A percentile compares a stretch with the other conserved stretches of the same genome.
These are phyloP conservation scores for Diarsia rubi DNA, from an alignment of 2,888 invertebrate species.

Conservation along the genomic window DNA sequence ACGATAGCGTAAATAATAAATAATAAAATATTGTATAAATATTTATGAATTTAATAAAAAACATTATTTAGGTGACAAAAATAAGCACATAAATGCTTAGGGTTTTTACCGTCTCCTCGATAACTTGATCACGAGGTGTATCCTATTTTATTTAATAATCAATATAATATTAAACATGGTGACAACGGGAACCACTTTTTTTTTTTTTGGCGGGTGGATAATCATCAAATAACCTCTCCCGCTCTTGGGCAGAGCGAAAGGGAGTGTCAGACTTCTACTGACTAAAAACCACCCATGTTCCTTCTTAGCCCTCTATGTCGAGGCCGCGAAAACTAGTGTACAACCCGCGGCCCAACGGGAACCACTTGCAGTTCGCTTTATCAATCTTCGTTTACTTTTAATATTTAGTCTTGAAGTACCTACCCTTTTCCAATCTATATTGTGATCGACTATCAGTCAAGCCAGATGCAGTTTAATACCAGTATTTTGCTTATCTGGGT, in stretches of 20 bases:
- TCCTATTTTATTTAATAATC: background rate
- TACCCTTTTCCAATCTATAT: background rate
- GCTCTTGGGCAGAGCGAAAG: no score
- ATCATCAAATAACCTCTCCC: no score
- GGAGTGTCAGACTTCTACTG: no score
- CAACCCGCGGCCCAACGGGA: no score
- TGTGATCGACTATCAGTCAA: background rate
- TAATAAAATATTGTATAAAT: constrained; percentile 1
- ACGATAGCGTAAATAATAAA: constrained; percentile 5
- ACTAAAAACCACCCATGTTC: no score
- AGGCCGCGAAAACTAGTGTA: no score
- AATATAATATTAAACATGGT: background rate
- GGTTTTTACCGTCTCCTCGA: background rate
- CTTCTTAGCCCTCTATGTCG: no score
- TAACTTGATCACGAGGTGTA: background rate
- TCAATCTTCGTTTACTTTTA: background rate
- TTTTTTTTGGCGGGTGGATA: no score
- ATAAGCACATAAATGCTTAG: background rate
- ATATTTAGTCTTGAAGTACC: no score
- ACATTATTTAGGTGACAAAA: constrained; percentile 4
- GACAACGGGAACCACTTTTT: no score
- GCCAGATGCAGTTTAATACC: no score
- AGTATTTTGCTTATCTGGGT: background rate
- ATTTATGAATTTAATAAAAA: constrained; percentile 18
- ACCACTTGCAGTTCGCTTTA: background rate